Evolutionary conservation across 2,113 vertebrate genomes (phyloP).

Genomic region (Cyphomyrus discorhynchus): DNA sequence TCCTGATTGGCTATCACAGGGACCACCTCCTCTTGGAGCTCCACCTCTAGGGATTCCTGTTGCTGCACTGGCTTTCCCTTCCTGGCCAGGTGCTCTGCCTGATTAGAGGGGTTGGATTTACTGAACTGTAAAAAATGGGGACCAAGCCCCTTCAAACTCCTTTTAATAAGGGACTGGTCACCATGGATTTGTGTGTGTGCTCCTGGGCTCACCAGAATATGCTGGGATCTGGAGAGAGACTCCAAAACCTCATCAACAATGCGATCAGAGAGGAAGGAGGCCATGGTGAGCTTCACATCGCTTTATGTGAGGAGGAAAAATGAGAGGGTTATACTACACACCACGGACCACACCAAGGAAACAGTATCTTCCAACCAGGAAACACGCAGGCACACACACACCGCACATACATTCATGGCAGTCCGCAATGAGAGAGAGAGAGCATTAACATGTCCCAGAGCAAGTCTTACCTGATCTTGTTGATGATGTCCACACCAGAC

Average conservation of each 20-base stretch:
- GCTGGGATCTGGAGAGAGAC: slow-evolving; percentile 79
- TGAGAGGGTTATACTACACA: neutral
- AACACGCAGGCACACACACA: neutral
- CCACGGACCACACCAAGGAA: neutral
- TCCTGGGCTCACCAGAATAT: slow-evolving; percentile 74
- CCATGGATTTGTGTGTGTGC: neutral
- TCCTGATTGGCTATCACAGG: slow-evolving; percentile 55
- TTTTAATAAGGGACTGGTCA: neutral
- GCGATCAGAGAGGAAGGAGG: slow-evolving; percentile 86
- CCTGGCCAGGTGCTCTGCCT: slow-evolving; percentile 80
- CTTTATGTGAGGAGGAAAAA: slow-evolving; percentile 46
- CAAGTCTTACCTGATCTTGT: slow-evolving; percentile 80
- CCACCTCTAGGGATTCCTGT: slow-evolving; percentile 67
- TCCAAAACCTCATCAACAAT: slow-evolving; percentile 93
- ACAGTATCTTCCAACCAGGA: neutral
- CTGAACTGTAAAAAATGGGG: neutral
- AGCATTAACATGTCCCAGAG: neutral
- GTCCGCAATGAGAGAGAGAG: neutral
- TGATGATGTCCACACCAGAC: slow-evolving; percentile 88
- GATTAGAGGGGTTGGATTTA: neutral
- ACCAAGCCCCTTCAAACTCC: neutral
- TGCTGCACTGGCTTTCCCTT: slow-evolving; percentile 63
- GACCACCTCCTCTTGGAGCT: slow-evolving; percentile 68
- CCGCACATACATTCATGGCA: neutral
- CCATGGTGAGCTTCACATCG: slow-evolving; percentile 85